phyloP scores from a whole-genome alignment of 1,140 invertebrate species.

The Caerostris extrusa region DNA sequence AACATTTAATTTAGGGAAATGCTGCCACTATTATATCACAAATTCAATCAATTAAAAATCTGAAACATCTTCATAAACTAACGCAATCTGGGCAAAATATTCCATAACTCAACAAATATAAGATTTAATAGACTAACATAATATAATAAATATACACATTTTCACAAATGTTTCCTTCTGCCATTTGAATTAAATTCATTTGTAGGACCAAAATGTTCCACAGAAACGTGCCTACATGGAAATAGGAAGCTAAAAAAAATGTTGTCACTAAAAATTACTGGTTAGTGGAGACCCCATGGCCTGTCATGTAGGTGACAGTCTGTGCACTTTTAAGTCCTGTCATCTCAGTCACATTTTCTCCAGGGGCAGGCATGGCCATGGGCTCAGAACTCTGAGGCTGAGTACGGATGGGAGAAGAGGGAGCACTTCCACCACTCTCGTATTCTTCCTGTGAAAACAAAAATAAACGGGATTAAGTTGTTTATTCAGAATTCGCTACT shows the following conservation, averaged over 20 bases:
- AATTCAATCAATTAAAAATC: too few relatives aligned
- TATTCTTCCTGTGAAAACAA: slow-evolving; percentile 54
- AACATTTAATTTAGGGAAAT: too few relatives aligned
- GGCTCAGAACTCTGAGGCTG: slow-evolving; percentile 65
- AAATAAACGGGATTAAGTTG: neutral
- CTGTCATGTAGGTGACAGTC: slow-evolving; percentile 74
- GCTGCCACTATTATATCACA: too few relatives aligned
- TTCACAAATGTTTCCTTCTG: neutral
- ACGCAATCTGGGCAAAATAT: too few relatives aligned
- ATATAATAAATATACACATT: neutral
- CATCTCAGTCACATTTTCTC: slow-evolving; percentile 61
- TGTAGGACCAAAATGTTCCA: neutral
- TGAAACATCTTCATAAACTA: too few relatives aligned
- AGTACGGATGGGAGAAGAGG: slow-evolving; percentile 57
- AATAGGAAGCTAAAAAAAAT: slow-evolving; percentile 66
- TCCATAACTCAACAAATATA: slow-evolving; percentile 17
- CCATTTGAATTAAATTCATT: too few relatives aligned
- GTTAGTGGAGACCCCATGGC: slow-evolving; percentile 45
- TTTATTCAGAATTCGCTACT: neutral
- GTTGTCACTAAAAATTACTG: slow-evolving; percentile 6
- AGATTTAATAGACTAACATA: neutral
- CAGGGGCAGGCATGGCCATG: slow-evolving; percentile 57
- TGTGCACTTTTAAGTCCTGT: slow-evolving; percentile 74
- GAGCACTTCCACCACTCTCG: slow-evolving; percentile 60
- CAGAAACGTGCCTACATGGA: slow-evolving; percentile 35